Conservation (phyloP, 2,888 invertebrate genomes). For the Apodemia mormo region DNA sequence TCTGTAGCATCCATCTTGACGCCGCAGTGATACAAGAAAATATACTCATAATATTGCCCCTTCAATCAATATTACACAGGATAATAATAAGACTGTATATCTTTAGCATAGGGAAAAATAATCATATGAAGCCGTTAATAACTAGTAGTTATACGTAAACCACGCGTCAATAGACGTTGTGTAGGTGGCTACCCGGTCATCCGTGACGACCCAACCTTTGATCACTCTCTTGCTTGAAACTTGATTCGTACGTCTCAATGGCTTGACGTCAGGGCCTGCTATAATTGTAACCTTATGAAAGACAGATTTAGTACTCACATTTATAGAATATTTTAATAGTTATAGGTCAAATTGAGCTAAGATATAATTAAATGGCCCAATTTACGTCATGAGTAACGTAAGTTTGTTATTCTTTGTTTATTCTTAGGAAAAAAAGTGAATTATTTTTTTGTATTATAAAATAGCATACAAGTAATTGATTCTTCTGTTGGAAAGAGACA, state of each 20-base stretch:
- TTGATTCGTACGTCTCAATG: constrained; percentile 40
- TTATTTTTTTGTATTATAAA: too few species aligned
- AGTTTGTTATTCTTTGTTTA: neutral
- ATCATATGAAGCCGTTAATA: too few species aligned
- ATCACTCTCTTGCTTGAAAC: constrained; percentile 38
- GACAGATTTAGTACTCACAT: constrained; percentile 1
- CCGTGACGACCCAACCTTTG: constrained; percentile 41
- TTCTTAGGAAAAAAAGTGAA: neutral
- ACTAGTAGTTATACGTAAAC: neutral
- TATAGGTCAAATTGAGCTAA: neutral
- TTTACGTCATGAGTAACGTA: neutral
- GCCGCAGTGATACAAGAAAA: too few species aligned
- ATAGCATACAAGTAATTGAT: too few species aligned
- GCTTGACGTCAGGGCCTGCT: constrained; percentile 39
- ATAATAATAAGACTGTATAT: too few species aligned
- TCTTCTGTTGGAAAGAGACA: too few species aligned
- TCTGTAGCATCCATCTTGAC: too few species aligned
- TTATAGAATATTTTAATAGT: constrained; percentile 9
- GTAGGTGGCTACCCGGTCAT: constrained; percentile 31
- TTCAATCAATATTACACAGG: too few species aligned
- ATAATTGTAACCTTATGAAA: constrained; percentile 4
- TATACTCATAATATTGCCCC: too few species aligned
- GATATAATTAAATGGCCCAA: neutral
- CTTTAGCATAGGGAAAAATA: too few species aligned
- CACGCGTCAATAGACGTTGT: constrained; percentile 7